phyloP scores from a whole-genome alignment of 2,113 vertebrate genomes.

The Brachypodius melanocephalos region DNA sequence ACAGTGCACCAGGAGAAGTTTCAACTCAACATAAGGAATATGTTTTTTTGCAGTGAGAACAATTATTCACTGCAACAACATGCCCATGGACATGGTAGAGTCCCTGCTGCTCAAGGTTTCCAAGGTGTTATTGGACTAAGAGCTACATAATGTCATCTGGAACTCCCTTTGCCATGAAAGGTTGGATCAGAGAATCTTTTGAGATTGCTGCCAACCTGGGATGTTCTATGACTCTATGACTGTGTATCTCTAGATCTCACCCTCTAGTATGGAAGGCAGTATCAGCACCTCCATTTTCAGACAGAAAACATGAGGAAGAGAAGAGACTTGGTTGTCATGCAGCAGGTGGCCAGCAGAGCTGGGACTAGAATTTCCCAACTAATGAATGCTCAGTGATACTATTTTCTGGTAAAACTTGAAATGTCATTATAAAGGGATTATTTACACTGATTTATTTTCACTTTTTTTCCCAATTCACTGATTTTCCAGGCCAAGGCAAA shows the following conservation, averaged over 20 bases:
- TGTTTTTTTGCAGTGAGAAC: neutral
- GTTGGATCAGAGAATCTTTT: neutral
- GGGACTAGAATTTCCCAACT: neutral
- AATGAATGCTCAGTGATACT: neutral
- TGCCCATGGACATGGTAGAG: neutral
- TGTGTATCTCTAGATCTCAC: neutral
- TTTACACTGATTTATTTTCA: neutral
- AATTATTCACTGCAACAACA: neutral
- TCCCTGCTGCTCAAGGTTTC: neutral
- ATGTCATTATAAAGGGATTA: neutral
- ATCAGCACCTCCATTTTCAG: neutral
- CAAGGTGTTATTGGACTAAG: neutral
- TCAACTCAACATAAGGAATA: neutral
- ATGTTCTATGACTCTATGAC: neutral
- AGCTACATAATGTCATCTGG: neutral
- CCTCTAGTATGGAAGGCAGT: neutral
- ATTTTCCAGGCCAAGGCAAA: neutral
- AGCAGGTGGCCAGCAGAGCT: neutral
- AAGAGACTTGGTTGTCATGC: neutral
- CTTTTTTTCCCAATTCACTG: neutral
- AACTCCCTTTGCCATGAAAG: neutral
- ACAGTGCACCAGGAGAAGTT: neutral
- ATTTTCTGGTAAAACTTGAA: neutral
- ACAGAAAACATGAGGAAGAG: neutral
- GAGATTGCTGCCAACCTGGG: neutral